Evolutionary conservation across 2,797 vertebrate genomes (phyloP).

Genomic region (Pangasius macronema): DNA sequence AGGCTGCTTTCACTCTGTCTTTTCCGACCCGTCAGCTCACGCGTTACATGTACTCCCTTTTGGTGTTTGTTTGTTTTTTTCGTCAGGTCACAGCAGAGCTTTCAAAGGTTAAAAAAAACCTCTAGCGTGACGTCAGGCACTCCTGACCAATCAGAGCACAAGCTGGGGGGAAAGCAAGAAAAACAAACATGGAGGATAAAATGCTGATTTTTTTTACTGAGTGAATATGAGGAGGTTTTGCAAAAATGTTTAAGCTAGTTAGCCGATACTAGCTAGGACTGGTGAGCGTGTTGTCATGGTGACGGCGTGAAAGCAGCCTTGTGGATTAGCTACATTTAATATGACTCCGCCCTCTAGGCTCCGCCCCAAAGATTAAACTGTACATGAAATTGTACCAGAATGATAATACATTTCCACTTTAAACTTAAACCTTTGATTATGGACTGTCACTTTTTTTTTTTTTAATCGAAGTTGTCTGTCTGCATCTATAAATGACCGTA

Average conservation of each 20-base stretch:
- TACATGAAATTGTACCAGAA: background rate
- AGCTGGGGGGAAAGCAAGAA: background rate
- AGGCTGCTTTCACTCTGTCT: too few species aligned
- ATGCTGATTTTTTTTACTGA: background rate
- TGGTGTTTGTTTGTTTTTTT: too few species aligned
- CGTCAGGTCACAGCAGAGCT: too few species aligned
- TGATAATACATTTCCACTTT: background rate
- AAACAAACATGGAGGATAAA: background rate
- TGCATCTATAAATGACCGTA: background rate
- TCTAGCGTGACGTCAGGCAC: background rate
- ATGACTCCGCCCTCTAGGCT: background rate
- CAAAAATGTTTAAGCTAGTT: background rate
- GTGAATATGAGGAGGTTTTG: background rate
- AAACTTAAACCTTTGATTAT: background rate
- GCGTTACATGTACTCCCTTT: background rate
- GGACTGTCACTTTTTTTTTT: too few species aligned
- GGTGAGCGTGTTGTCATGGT: background rate
- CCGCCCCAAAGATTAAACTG: background rate
- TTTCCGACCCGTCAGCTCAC: background rate
- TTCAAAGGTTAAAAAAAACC: too few species aligned
- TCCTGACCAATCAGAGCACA: background rate
- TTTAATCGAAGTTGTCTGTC: background rate
- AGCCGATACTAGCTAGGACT: background rate
- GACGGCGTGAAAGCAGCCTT: background rate
- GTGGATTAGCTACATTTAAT: background rate